phyloP scores from a whole-genome alignment of 30 jellyfish, hydroid and myxozoan species.

The Hydractinia echinata region DNA sequence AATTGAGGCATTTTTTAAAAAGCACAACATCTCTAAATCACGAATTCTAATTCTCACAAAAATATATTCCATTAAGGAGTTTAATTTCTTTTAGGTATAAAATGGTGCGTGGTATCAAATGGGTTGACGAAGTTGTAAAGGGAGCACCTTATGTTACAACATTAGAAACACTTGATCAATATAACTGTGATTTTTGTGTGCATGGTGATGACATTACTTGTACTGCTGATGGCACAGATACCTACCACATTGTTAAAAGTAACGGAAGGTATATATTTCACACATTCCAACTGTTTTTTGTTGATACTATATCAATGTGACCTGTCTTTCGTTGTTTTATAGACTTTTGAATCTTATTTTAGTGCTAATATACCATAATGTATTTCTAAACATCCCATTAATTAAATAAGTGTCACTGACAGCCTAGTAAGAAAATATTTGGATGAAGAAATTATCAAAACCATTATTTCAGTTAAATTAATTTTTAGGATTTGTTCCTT shows the following conservation, averaged over 20 bases:
- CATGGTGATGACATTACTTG: constrained; percentile 98
- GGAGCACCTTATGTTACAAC: constrained; percentile 96
- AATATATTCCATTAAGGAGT: neutral
- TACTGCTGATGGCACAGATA: constrained; percentile 93
- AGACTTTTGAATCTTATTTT: neutral
- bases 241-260: constrained; percentile 80
- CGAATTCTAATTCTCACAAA: too few relatives aligned
- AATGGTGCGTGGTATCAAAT: constrained; percentile 90
- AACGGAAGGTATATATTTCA: constrained; percentile 47
- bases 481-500: too few relatives aligned
- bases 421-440: too few relatives aligned
- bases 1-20: too few relatives aligned
- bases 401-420: too few relatives aligned
- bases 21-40: too few relatives aligned
- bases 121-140: constrained; percentile 93
- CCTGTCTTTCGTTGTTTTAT: neutral
- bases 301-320: neutral
- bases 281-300: neutral
- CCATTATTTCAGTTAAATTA: too few relatives aligned
- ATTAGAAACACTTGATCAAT: constrained; percentile 67
- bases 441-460: too few relatives aligned
- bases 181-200: constrained; percentile 92
- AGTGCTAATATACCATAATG: too few relatives aligned
- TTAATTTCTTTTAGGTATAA: constrained; percentile 42
- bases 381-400: too few relatives aligned